Evolutionary conservation across 2,888 invertebrate species (phyloP).

Genomic region (Chalcosyrphus nemorum): DNA sequence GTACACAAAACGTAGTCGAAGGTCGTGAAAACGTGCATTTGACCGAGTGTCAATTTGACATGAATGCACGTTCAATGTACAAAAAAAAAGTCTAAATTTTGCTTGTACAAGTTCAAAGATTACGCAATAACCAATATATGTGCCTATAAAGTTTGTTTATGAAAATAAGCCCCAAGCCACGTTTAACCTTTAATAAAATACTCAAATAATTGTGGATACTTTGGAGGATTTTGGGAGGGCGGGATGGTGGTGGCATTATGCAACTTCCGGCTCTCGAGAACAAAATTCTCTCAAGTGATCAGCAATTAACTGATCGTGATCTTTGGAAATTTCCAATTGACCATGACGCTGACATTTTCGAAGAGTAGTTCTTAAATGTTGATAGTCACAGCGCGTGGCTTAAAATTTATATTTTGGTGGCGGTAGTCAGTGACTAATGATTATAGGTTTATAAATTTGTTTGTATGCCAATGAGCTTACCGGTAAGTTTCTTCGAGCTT

Average conservation of each 20-base stretch:
- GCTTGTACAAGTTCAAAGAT: no score
- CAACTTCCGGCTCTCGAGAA: background rate
- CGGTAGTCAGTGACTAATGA: background rate
- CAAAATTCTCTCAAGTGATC: background rate
- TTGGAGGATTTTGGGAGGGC: no score
- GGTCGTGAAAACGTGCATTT: constrained; percentile 18
- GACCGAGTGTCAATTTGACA: background rate
- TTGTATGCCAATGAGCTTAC: background rate
- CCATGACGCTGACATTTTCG: background rate
- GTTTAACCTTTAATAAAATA: background rate
- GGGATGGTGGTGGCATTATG: no score
- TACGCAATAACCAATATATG: no score
- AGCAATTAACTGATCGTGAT: background rate
- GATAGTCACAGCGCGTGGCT: background rate
- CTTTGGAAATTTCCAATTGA: background rate
- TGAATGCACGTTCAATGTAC: background rate
- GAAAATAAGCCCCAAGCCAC: background rate
- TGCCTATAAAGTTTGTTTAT: background rate
- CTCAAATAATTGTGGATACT: background rate
- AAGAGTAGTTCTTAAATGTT: background rate
- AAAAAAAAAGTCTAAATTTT: no score
- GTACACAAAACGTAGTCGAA: background rate
- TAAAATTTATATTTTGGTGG: background rate
- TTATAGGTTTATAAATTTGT: background rate
- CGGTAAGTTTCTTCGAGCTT: background rate